Conservation (phyloP, 2,113 vertebrate species). For the Thryonomys swinderianus region DNA sequence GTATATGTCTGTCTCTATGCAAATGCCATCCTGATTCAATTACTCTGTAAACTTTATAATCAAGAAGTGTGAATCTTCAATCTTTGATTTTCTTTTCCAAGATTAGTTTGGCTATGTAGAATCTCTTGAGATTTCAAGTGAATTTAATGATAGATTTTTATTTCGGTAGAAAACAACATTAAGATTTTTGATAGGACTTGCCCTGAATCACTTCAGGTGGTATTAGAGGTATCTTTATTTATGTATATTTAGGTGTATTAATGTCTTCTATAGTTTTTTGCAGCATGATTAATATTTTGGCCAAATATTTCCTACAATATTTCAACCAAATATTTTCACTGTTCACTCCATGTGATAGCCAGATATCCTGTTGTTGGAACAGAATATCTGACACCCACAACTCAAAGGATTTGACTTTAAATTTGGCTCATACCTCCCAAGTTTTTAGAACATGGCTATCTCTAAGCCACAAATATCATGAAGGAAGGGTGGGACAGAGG, state of each 20-base stretch:
- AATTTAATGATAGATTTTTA: slow-evolving; percentile 20
- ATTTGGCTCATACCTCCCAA: background rate
- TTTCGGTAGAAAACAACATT: background rate
- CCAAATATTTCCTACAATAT: background rate
- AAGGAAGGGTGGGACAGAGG: background rate
- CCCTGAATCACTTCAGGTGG: background rate
- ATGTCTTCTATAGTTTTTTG: slow-evolving; percentile 17
- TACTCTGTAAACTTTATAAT: background rate
- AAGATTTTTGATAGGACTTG: background rate
- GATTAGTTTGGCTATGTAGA: background rate
- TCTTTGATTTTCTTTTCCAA: background rate
- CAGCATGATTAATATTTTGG: background rate
- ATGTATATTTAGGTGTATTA: too few species aligned
- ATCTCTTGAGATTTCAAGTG: background rate
- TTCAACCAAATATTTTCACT: background rate
- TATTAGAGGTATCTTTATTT: background rate
- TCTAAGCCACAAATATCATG: background rate
- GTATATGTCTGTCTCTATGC: background rate
- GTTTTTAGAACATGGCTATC: background rate
- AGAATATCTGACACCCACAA: background rate
- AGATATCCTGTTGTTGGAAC: background rate
- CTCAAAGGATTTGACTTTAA: background rate
- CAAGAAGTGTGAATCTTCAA: background rate
- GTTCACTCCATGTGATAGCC: background rate
- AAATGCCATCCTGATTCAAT: background rate